Evolutionary conservation across 2,888 invertebrate genomes (phyloP).

Genomic region (Ophonus ardosiacus): DNA sequence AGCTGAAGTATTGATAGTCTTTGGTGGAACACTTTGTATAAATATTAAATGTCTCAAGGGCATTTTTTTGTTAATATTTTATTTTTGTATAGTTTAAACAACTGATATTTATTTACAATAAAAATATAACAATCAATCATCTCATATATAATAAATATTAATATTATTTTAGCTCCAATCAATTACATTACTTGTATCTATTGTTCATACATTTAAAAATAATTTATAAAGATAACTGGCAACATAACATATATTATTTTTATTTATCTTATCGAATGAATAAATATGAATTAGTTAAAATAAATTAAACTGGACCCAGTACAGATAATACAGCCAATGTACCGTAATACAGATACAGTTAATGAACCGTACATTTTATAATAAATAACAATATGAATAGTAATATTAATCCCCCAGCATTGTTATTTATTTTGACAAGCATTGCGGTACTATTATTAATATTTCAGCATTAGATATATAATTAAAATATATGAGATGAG

Average conservation of each 20-base stretch:
- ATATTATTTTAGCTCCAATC: neutral
- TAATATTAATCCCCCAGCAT: neutral
- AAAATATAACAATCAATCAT: neutral
- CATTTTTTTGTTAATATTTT: neutral
- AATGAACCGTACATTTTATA: constrained; percentile 14
- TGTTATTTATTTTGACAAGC: constrained; percentile 18
- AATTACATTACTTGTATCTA: neutral
- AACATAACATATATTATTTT: neutral
- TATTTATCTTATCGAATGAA: neutral
- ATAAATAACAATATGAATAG: constrained; percentile 15
- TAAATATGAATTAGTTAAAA: neutral
- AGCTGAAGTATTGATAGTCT: too few relatives aligned
- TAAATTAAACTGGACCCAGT: neutral
- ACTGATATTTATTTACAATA: neutral
- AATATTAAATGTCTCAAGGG: neutral
- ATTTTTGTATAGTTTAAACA: neutral
- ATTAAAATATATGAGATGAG: neutral
- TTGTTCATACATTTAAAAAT: neutral
- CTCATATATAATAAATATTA: neutral
- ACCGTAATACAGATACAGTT: constrained; percentile 7
- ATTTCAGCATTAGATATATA: neutral
- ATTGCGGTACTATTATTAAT: neutral
- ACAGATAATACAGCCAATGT: neutral
- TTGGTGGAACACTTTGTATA: neutral
- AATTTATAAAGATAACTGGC: neutral